Evolutionary conservation across 2,888 invertebrate genomes (phyloP).

Genomic region (Morpho helenor): DNA sequence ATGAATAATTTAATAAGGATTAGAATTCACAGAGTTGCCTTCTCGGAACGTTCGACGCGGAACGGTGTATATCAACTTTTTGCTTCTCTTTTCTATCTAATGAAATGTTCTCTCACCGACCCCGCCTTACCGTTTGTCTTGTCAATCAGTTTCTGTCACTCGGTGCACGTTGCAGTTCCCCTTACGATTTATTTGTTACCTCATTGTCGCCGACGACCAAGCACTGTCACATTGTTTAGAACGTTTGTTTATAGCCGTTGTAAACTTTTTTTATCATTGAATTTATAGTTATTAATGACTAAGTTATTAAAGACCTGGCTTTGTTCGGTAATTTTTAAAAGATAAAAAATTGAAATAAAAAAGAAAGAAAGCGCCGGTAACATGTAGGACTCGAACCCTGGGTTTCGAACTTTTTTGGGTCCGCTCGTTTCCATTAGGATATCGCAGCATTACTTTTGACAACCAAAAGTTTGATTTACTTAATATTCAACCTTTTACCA

Average conservation of each 20-base stretch:
- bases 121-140: slow-evolving; percentile 64
- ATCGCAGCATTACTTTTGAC: too few relatives aligned
- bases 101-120: slow-evolving; percentile 59
- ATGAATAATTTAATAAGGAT: slow-evolving; percentile 62
- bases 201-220: slow-evolving; percentile 64
- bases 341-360: too few relatives aligned
- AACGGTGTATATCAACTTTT: slow-evolving; percentile 46
- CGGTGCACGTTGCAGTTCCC: slow-evolving; percentile 51
- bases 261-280: slow-evolving; percentile 47
- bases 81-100: slow-evolving; percentile 49
- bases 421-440: too few relatives aligned
- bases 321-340: too few relatives aligned
- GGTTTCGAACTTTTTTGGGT: too few relatives aligned
- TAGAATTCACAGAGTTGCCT: slow-evolving; percentile 43
- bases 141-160: slow-evolving; percentile 60
- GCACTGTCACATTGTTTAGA: slow-evolving; percentile 68
- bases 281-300: background rate
- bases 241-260: slow-evolving; percentile 68
- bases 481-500: too few relatives aligned
- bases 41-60: slow-evolving; percentile 23
- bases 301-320: too few relatives aligned
- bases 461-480: too few relatives aligned
- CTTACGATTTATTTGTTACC: slow-evolving; percentile 66
- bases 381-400: too few relatives aligned
- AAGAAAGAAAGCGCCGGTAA: too few relatives aligned